A percentile compares a stretch with the other conserved stretches of the same genome.
Evolutionary conservation across 2,888 invertebrate species (phyloP).

Genomic region (Clepsis dumicolana): DNA sequence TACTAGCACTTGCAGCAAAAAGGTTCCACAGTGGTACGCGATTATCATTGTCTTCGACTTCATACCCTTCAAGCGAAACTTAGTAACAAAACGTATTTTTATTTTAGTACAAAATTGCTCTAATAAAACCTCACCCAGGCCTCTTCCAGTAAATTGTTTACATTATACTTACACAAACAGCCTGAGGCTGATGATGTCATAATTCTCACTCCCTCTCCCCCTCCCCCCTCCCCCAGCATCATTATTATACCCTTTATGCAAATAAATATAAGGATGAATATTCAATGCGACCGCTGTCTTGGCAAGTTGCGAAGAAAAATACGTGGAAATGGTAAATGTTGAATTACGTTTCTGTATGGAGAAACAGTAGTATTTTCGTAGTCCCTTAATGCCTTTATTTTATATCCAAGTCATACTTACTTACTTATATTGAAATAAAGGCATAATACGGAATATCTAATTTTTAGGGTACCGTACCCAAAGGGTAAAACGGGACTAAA

Average conservation of each 20-base stretch:
- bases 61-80: too few relatives aligned
- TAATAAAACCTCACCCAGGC: not conserved
- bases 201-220: slow-evolving; percentile 43
- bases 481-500: too few relatives aligned
- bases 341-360: not conserved
- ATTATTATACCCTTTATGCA: slow-evolving; percentile 42
- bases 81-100: not conserved
- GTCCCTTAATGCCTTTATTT: not conserved
- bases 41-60: too few relatives aligned
- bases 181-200: slow-evolving; percentile 57
- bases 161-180: slow-evolving; percentile 28
- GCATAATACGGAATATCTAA: too few relatives aligned
- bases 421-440: not conserved
- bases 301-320: slow-evolving; percentile 27
- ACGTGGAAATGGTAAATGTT: slow-evolving; percentile 1
- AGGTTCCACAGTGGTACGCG: too few relatives aligned
- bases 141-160: slow-evolving; percentile 34
- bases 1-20: too few relatives aligned
- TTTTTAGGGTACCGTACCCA: too few relatives aligned
- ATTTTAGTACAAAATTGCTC: not conserved
- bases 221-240: slow-evolving; percentile 17
- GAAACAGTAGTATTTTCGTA: not conserved
- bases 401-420: not conserved
- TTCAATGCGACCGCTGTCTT: slow-evolving; percentile 34
- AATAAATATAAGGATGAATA: slow-evolving; percentile 44